phyloP scores from a whole-genome alignment of 2,888 invertebrate species.

The Ptychoptera albimana region DNA sequence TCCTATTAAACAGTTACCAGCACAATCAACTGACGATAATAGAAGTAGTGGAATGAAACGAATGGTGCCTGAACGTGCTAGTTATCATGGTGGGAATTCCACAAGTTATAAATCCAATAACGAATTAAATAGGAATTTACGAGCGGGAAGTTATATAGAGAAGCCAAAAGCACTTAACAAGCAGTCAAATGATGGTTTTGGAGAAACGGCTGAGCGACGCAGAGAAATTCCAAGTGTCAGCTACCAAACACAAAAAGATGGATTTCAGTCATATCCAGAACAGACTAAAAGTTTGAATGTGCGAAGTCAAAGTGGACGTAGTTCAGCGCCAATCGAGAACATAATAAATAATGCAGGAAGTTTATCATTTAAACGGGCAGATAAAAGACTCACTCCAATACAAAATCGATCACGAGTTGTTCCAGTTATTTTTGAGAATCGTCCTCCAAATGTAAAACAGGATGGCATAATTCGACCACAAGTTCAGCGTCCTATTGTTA shows the following conservation, averaged over 20 bases:
- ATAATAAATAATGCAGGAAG: neutral
- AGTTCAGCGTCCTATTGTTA: conserved; percentile 13
- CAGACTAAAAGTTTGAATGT: neutral
- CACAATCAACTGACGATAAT: conserved; percentile 11
- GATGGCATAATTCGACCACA: conserved; percentile 12
- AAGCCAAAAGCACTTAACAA: neutral
- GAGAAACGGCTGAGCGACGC: neutral
- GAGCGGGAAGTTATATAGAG: neutral
- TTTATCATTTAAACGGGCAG: neutral
- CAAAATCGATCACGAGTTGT: neutral
- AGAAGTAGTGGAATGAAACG: conserved; percentile 16
- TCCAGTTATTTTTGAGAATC: conserved; percentile 5
- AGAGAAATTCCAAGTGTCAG: conserved; percentile 1
- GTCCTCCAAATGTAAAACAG: conserved; percentile 1
- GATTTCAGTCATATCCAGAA: too few relatives aligned
- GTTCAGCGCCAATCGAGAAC: conserved; percentile 3
- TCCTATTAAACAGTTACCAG: conserved; percentile 21
- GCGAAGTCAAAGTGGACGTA: conserved; percentile 2
- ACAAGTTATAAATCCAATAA: neutral
- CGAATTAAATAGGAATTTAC: neutral
- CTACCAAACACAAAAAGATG: neutral
- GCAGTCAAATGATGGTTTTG: conserved; percentile 1
- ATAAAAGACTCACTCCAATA: neutral
- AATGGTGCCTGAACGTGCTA: conserved; percentile 23
- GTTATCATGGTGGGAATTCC: conserved; percentile 6